Conservation (phyloP, 1,140 invertebrate genomes). For the Pissodes strobi region DNA sequence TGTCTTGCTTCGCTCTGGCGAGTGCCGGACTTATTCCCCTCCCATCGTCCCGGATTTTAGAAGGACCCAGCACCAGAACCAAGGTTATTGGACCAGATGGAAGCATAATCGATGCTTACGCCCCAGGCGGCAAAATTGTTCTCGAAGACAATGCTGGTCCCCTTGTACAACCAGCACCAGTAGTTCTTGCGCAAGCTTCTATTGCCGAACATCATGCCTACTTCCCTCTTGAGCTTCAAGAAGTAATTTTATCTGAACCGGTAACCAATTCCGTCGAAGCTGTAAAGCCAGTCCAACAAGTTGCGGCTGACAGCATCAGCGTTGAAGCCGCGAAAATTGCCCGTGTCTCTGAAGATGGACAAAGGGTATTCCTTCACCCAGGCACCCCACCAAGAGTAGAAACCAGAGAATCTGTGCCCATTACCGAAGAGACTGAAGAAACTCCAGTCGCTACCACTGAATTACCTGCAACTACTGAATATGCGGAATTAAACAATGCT, state of each 20-base stretch:
- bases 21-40: conserved; percentile 33
- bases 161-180: too few species aligned
- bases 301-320: neutral
- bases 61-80: conserved; percentile 44
- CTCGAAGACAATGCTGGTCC: conserved; percentile 39
- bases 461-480: neutral
- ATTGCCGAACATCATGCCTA: neutral
- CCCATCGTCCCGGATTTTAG: conserved; percentile 34
- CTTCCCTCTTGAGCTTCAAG: neutral
- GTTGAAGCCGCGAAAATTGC: neutral
- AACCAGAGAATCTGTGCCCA: conserved; percentile 9
- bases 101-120: conserved; percentile 40
- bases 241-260: neutral
- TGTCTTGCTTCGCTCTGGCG: conserved; percentile 42
- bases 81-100: conserved; percentile 44
- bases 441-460: neutral
- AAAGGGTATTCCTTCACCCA: conserved; percentile 8
- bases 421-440: conserved; percentile 11
- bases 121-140: conserved; percentile 41
- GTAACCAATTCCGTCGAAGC: neutral
- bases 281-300: neutral
- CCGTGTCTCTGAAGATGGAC: neutral
- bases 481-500: neutral
- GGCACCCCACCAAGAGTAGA: neutral
- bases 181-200: too few species aligned